phyloP scores from a whole-genome alignment of 1,140 invertebrate species.

The Venturia canescens region DNA sequence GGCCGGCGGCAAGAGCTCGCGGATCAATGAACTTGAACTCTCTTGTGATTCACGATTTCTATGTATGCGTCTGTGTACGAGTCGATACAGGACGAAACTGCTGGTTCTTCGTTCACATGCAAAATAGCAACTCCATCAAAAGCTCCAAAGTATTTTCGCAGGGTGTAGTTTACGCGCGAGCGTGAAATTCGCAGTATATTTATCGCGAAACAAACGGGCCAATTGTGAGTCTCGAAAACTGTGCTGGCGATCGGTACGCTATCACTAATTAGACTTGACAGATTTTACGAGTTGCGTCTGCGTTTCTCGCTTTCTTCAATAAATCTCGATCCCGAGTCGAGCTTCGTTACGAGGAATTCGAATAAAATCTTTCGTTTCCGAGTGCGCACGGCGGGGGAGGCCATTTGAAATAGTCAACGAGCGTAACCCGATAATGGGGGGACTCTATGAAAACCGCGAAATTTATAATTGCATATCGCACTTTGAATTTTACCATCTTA shows the following conservation, averaged over 20 bases:
- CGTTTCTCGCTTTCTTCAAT: conserved; percentile 17
- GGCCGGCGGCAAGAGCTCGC: conserved; percentile 26
- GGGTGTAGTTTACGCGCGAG: not conserved
- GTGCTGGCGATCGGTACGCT: not conserved
- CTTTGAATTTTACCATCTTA: not conserved
- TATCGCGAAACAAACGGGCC: conserved; percentile 14
- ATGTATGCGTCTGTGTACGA: not conserved
- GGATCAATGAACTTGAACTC: conserved; percentile 56
- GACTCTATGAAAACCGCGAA: not conserved
- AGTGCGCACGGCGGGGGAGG: not conserved
- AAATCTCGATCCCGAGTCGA: conserved; percentile 2
- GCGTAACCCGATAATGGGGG: conserved; percentile 1
- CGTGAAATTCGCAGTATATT: not conserved
- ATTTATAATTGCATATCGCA: not conserved
- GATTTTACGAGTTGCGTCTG: conserved; percentile 7
- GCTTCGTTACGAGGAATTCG: not conserved
- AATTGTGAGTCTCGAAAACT: not conserved
- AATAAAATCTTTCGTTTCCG: conserved; percentile 32
- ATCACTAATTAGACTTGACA: conserved; percentile 14
- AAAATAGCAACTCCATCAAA: conserved; percentile 23
- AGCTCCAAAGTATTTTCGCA: conserved; percentile 20
- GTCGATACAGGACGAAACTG: not conserved
- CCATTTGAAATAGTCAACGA: conserved; percentile 8
- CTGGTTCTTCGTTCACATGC: not conserved
- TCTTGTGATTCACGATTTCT: conserved; percentile 40